phyloP scores from a whole-genome alignment of 2,113 vertebrate genomes.

The Pygoscelis adeliae region DNA sequence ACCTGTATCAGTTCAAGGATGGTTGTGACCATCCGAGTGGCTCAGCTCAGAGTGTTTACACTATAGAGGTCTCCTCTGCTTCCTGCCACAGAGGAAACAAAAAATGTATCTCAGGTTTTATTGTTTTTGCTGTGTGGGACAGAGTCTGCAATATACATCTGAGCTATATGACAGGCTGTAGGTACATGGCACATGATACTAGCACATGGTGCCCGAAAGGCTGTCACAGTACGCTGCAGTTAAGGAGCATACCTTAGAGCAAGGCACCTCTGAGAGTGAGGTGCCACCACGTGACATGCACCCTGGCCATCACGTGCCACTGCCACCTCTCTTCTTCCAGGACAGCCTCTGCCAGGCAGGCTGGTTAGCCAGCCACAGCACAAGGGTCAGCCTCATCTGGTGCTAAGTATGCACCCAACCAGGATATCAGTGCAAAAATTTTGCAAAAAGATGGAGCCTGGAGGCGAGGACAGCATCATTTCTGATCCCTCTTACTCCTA shows the following conservation, averaged over 20 bases:
- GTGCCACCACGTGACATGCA: not conserved
- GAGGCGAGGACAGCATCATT: not conserved
- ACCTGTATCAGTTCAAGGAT: not conserved
- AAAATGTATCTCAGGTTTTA: not conserved
- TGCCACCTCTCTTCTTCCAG: not conserved
- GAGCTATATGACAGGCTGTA: not conserved
- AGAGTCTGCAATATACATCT: not conserved
- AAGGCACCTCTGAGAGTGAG: not conserved
- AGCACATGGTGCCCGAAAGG: not conserved
- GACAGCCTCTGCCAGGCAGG: not conserved
- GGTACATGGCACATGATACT: rapidly evolving
- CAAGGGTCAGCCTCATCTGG: not conserved
- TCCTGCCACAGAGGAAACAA: not conserved
- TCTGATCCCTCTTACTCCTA: not conserved
- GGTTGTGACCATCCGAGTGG: not conserved
- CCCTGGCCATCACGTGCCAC: rapidly evolving
- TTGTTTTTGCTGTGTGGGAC: not conserved
- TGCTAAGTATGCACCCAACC: not conserved
- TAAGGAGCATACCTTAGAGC: not conserved
- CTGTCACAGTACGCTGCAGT: not conserved
- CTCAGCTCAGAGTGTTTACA: not conserved
- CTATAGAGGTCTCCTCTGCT: not conserved
- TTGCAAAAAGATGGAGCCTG: not conserved
- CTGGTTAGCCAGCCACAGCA: not conserved
- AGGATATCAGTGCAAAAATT: not conserved